Percentiles rank a stretch among this genome's conserved stretches.
Conservation (phyloP, 2,797 vertebrate species). For the Dallia pectoralis region DNA sequence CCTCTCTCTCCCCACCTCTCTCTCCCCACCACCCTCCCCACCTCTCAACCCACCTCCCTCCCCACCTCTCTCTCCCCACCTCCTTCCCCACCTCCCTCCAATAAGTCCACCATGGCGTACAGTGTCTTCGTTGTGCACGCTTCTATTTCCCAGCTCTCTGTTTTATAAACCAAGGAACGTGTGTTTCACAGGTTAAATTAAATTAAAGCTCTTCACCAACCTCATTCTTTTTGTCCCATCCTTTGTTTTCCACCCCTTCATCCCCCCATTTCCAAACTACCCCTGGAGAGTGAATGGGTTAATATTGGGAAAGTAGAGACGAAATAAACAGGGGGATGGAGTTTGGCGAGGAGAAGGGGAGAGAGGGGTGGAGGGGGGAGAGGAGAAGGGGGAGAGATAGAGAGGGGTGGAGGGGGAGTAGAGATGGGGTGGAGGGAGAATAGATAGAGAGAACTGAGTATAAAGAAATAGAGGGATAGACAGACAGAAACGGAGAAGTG, state of each 20-base stretch:
- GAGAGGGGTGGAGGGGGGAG: not conserved
- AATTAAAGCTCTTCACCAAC: constrained; percentile 2
- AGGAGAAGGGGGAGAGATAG: not conserved
- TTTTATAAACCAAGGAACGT: not conserved
- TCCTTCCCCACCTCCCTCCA: no score
- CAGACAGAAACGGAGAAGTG: not conserved
- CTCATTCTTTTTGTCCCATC: not conserved
- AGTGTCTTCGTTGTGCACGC: no score
- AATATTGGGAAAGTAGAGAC: not conserved
- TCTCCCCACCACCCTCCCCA: no score
- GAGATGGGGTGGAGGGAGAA: no score
- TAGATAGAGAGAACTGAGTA: no score
- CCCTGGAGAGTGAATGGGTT: not conserved
- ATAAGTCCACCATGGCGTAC: no score
- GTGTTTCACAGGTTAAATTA: not conserved
- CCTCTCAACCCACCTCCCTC: not conserved
- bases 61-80: not conserved
- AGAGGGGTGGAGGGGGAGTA: not conserved
- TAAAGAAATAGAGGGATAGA: not conserved
- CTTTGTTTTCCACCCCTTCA: not conserved
- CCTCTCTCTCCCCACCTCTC: no score
- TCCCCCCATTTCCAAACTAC: not conserved
- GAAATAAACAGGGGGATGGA: not conserved
- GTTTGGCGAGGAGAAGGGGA: no score
- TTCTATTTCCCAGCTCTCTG: no score